Conservation (phyloP, 2,113 vertebrate genomes). For the Anoplopoma fimbria region DNA sequence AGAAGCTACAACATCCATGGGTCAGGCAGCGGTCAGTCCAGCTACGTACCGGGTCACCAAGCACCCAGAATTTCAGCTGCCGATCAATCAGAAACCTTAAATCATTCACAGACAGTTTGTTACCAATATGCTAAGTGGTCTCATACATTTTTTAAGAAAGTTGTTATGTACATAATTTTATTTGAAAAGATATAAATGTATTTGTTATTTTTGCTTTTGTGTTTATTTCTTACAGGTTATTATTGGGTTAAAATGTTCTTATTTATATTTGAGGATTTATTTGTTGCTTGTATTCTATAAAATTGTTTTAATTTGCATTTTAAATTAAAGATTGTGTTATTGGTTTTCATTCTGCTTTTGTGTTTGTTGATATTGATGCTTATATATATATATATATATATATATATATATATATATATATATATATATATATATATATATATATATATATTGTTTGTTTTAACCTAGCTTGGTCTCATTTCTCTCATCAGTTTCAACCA, state of each 20-base stretch:
- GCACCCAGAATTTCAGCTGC: slow-evolving; percentile 81
- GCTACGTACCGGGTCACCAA: slow-evolving; percentile 71
- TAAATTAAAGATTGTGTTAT: slow-evolving; percentile 3
- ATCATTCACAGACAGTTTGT: background rate
- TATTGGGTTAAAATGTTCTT: background rate
- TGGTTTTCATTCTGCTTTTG: background rate
- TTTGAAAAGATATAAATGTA: background rate
- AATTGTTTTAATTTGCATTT: slow-evolving; percentile 21
- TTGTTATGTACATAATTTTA: slow-evolving; percentile 23
- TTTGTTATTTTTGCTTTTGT: background rate
- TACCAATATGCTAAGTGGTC: background rate
- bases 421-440: too few species aligned
- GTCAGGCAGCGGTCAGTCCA: slow-evolving; percentile 66
- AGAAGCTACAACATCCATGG: slow-evolving; percentile 71
- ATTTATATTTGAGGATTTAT: background rate
- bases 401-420: too few species aligned
- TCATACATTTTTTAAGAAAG: background rate
- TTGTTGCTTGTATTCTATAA: background rate
- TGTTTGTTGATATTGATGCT: background rate
- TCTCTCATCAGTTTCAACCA: slow-evolving; percentile 79
- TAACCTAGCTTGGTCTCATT: slow-evolving; percentile 30
- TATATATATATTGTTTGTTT: too few species aligned
- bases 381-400: too few species aligned
- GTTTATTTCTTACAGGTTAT: slow-evolving; percentile 1
- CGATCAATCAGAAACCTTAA: slow-evolving; percentile 66